Base-by-base conservation (phyloP, 2,888 invertebrate genomes). In the Argyresthia goedartella region DNA sequence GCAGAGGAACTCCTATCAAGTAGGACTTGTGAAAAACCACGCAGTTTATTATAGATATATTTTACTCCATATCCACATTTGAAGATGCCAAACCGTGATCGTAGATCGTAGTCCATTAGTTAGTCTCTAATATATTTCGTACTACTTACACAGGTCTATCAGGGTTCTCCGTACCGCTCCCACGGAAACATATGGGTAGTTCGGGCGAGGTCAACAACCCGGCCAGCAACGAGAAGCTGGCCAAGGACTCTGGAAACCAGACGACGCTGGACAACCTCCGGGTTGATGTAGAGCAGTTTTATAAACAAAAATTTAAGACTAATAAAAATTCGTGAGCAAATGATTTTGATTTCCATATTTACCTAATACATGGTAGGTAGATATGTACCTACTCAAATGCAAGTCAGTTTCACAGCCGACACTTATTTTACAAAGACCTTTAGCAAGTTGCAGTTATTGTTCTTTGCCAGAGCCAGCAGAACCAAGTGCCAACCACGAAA, bases 151-250 rank as follows among this genome's bases (percentile, higher is more conserved):
- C 25, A 25, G 85, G 85, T 1, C 67, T 84, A 0, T 71, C 81
- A 15, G 85, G 85, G 6, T 81, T 86, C 54, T 71, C 76, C 41
- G 75, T 86, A 56, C 85, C 85, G 15, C 14, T 14, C 15, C 7
- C 43, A 1, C 44, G 11, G 10, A 51, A 46, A 10, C 25, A 33
- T 16, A 25, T 8, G 33, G 11, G 44, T 15, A 44, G 13, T 42
- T 33, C n/a, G 33, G 11, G 13, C 47, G 11, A 13, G n/a, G 10
- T 10, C 14, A 46, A 16, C 25, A 46, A n/a, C 25, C 11, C 11
- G 46, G 46, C 14, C 44, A 25, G 25, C 14, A 6, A 47, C 9
- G 54, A 52, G 6, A 59, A 54, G 8, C 50, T 53, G 15, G 36
- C 50, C 11, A 59, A 58, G 35, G 60, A 58, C 42, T 55, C 57